These are phyloP conservation scores for Synergus laeviventris DNA, from an alignment of 2,888 invertebrate species.

Conservation along the genomic window DNA sequence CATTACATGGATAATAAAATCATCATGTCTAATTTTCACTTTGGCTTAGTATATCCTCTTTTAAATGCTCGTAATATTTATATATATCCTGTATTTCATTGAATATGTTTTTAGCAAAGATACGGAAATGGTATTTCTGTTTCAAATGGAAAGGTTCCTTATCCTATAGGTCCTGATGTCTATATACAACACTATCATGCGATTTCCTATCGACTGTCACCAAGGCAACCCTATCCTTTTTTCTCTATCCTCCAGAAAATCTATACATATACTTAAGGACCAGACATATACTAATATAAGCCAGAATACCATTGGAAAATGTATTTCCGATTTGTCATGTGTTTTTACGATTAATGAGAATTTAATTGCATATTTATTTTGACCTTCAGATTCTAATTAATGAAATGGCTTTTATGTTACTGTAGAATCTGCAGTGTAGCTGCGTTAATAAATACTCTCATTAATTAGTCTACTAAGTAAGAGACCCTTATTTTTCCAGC, in stretches of 20 bases:
- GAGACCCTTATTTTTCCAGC: neutral
- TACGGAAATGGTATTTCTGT: neutral
- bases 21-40: no score
- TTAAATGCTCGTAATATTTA: neutral
- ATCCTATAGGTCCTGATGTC: conserved; percentile 8
- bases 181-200: conserved; percentile 1
- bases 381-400: neutral
- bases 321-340: neutral
- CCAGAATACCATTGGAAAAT: neutral
- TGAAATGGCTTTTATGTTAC: neutral
- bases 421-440: neutral
- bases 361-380: neutral
- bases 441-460: neutral
- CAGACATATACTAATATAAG: neutral
- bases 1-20: no score
- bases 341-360: neutral
- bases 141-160: neutral
- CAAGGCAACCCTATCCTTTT: conserved; percentile 38
- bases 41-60: neutral
- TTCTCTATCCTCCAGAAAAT: conserved; percentile 2
- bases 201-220: conserved; percentile 32
- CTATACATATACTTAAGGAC: conserved; percentile 38
- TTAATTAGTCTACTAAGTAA: conserved; percentile 3
- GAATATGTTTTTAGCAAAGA: neutral
- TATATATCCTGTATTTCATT: neutral